A percentile compares a stretch with the other conserved stretches of the same genome.
phyloP scores from a whole-genome alignment of 2,888 invertebrate species.

The Caenorhabditis wallacei region DNA sequence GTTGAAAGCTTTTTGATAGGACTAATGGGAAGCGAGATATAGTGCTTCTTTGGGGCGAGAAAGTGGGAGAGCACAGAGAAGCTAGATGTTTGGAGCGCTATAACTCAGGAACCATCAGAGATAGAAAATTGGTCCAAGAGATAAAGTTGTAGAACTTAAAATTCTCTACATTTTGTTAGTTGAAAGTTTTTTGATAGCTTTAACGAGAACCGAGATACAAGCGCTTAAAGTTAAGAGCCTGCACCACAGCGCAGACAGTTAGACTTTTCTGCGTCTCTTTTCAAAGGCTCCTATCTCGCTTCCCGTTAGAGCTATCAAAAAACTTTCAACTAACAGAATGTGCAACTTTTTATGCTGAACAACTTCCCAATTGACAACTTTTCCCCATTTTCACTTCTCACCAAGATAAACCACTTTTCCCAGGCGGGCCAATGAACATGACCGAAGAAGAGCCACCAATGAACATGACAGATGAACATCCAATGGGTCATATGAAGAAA shows the following conservation, averaged over 20 bases:
- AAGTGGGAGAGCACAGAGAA: too few species aligned
- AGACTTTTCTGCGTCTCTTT: background rate
- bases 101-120: background rate
- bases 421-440: conserved; percentile 16
- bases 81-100: too few species aligned
- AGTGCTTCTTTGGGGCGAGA: too few species aligned
- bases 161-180: background rate
- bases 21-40: too few species aligned
- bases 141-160: background rate
- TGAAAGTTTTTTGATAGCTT: too few species aligned
- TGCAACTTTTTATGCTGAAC: background rate
- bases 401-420: background rate
- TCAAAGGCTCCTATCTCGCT: background rate
- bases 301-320: background rate
- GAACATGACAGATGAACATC: background rate
- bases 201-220: too few species aligned
- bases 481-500: conserved; percentile 7
- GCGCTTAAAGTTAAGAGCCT: too few species aligned
- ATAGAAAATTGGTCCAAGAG: too few species aligned
- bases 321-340: background rate
- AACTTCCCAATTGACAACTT: too few species aligned
- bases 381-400: too few species aligned
- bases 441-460: background rate
- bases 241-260: too few species aligned
- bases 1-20: background rate